Conservation (phyloP, 1,140 invertebrate genomes). For the Odontomachus brunneus region DNA sequence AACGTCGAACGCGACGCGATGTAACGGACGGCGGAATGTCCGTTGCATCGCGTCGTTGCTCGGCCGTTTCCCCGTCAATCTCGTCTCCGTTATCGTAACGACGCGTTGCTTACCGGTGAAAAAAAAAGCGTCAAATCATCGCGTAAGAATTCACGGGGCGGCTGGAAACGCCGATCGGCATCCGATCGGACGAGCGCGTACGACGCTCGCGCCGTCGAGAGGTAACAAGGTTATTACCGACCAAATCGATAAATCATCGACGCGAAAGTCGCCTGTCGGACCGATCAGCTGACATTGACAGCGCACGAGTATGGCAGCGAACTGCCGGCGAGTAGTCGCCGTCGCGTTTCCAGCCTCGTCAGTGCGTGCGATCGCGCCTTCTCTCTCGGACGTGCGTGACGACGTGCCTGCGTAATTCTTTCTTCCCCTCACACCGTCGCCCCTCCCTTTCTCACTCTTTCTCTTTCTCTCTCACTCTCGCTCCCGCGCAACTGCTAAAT, state of each 20-base stretch:
- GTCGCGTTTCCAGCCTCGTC: conserved; percentile 34
- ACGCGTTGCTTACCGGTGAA: background rate
- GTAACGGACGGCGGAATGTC: no score
- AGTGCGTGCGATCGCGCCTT: conserved; percentile 56
- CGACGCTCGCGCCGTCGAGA: conserved; percentile 11
- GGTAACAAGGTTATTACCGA: conserved; percentile 37
- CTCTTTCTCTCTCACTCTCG: no score
- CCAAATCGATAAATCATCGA: conserved; percentile 55
- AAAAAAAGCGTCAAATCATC: background rate
- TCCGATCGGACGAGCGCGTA: background rate
- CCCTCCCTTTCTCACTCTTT: conserved; percentile 22
- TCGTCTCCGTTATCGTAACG: background rate
- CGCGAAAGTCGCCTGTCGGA: conserved; percentile 1
- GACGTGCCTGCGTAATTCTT: conserved; percentile 24
- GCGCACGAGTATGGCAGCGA: conserved; percentile 8
- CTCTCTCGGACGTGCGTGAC: conserved; percentile 27
- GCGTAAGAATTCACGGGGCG: background rate
- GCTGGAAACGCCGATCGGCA: background rate
- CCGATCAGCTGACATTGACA: conserved; percentile 71
- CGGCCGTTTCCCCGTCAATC: no score
- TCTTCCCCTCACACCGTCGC: conserved; percentile 14
- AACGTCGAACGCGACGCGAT: background rate
- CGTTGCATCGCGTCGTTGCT: no score
- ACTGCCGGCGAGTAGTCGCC: background rate
- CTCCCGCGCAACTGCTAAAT: conserved; percentile 70